Conservation (phyloP, 2,888 invertebrate genomes). For the Meganola albula region DNA sequence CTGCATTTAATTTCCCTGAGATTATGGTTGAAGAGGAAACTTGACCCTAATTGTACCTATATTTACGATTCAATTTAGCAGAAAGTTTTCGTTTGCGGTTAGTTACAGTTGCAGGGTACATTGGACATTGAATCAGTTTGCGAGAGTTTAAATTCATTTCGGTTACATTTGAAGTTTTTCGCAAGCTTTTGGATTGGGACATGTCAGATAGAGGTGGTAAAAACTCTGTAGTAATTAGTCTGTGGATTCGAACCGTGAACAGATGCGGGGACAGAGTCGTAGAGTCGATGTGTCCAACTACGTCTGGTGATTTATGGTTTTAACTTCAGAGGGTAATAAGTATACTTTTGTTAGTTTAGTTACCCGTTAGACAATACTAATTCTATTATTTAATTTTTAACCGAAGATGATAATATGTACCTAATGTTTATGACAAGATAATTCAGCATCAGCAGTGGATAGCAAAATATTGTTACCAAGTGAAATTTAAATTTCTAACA, state of each 20-base stretch:
- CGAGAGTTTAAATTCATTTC: slow-evolving; percentile 41
- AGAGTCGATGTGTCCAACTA: slow-evolving; percentile 39
- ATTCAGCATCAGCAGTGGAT: no score
- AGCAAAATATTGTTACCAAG: no score
- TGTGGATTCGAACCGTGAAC: slow-evolving; percentile 60
- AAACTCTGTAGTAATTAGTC: slow-evolving; percentile 67
- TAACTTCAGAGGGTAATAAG: slow-evolving; percentile 26
- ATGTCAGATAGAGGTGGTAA: slow-evolving; percentile 54
- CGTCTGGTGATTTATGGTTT: slow-evolving; percentile 34
- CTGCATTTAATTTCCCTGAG: slow-evolving; percentile 34
- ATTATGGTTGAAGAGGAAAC: slow-evolving; percentile 31
- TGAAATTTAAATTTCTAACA: no score
- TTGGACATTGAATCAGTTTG: slow-evolving; percentile 39
- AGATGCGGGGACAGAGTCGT: slow-evolving; percentile 35
- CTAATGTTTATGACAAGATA: no score
- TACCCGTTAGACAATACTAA: no score
- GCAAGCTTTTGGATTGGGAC: slow-evolving; percentile 45
- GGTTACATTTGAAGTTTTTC: slow-evolving; percentile 40
- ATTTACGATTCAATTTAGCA: slow-evolving; percentile 44
- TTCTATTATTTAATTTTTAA: no score
- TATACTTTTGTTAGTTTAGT: slow-evolving; percentile 20
- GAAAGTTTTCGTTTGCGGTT: slow-evolving; percentile 20
- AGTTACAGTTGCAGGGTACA: slow-evolving; percentile 30
- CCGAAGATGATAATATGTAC: no score
- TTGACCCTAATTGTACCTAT: slow-evolving; percentile 38